These are phyloP conservation scores for Wiebesia pumilae DNA, from an alignment of 1,140 invertebrate genomes.

Conservation along the genomic window DNA sequence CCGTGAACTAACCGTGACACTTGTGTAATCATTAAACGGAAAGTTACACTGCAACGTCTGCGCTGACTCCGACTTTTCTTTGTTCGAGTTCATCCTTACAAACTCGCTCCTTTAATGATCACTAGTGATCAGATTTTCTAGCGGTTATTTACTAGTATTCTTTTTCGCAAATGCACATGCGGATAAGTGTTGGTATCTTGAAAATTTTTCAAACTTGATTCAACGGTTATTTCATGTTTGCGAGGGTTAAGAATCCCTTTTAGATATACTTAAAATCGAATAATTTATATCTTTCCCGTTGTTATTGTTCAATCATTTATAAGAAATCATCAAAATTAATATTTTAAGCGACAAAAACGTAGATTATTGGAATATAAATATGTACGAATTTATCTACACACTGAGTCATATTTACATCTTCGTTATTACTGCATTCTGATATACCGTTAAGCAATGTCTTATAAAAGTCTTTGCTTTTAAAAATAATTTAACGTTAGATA, in stretches of 20 bases:
- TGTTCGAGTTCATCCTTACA: neutral
- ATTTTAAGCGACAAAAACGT: neutral
- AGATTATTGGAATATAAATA: neutral
- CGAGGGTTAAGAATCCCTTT: too few species aligned
- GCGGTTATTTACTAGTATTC: neutral
- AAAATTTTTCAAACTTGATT: neutral
- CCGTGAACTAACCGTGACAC: neutral
- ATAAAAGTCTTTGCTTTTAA: neutral
- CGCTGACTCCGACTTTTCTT: neutral
- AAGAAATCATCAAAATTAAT: neutral
- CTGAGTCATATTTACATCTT: neutral
- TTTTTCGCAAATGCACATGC: neutral
- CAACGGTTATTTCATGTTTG: too few species aligned
- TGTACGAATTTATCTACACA: neutral
- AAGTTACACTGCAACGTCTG: neutral
- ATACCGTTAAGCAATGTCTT: neutral
- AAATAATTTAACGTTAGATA: neutral
- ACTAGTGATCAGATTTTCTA: neutral
- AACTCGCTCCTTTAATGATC: neutral
- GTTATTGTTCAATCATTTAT: too few species aligned
- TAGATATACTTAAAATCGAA: too few species aligned
- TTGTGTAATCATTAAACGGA: neutral
- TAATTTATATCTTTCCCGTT: too few species aligned
- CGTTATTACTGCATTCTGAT: neutral
- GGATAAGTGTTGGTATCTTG: neutral